These are phyloP conservation scores for Ferdinandea cuprea DNA, from an alignment of 2,888 invertebrate genomes.

Conservation along the genomic window DNA sequence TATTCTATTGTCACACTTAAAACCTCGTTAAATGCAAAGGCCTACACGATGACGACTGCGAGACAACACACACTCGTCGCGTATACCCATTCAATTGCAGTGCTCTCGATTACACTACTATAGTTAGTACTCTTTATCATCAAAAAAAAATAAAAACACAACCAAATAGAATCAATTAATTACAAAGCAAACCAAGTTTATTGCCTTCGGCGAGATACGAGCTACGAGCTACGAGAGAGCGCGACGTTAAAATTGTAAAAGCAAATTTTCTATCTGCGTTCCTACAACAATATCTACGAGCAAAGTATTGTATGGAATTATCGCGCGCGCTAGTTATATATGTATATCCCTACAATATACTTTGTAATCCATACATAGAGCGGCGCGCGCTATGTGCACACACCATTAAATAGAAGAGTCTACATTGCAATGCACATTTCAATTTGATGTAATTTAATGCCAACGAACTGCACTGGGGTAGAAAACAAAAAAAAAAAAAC, in stretches of 20 bases:
- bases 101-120: constrained; percentile 46
- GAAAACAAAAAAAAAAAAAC: not conserved
- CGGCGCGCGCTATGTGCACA: constrained; percentile 44
- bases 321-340: constrained; percentile 27
- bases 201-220: too few species aligned
- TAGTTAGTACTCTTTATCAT: constrained; percentile 34
- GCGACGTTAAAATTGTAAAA: constrained; percentile 30
- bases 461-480: constrained; percentile 60
- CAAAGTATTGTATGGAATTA: constrained; percentile 43
- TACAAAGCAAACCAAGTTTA: constrained; percentile 67
- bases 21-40: constrained; percentile 24
- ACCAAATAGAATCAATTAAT: constrained; percentile 71
- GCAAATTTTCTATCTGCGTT: constrained; percentile 33
- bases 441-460: constrained; percentile 70
- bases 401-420: constrained; percentile 55
- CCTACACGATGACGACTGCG: not conserved
- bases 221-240: constrained; percentile 50
- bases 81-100: not conserved
- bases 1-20: constrained; percentile 55
- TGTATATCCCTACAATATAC: too few species aligned
- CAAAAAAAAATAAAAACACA: too few species aligned
- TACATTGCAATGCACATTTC: constrained; percentile 63
- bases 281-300: not conserved
- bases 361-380: constrained; percentile 48
- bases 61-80: not conserved